phyloP scores from a whole-genome alignment of 2,888 invertebrate genomes.

The Drosophila niveifrons region DNA sequence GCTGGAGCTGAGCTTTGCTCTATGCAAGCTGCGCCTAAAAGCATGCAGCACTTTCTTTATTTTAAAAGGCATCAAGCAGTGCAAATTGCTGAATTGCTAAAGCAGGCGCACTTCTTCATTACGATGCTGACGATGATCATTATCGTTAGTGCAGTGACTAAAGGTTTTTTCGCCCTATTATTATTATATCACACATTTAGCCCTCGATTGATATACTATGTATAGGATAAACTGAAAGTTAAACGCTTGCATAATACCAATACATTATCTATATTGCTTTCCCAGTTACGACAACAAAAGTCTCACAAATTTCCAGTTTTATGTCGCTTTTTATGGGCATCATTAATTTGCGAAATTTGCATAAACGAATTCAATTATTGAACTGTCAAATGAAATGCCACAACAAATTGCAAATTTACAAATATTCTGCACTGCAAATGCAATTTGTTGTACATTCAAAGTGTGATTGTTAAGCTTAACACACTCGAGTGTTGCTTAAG shows the following conservation, averaged over 20 bases:
- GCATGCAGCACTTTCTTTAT: slow-evolving; percentile 45
- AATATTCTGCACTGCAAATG: neutral
- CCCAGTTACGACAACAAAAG: slow-evolving; percentile 3
- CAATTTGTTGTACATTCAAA: neutral
- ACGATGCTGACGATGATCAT: neutral
- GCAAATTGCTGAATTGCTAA: slow-evolving; percentile 14
- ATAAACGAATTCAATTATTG: neutral
- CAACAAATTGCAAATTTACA: neutral
- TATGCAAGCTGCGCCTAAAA: slow-evolving; percentile 50
- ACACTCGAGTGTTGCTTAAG: too few species aligned
- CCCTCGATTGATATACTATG: neutral
- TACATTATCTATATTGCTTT: neutral
- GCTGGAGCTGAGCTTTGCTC: neutral
- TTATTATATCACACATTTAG: neutral
- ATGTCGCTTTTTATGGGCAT: neutral
- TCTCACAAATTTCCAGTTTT: neutral
- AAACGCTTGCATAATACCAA: neutral
- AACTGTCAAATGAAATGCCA: neutral
- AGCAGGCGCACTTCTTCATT: neutral
- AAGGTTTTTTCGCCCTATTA: neutral
- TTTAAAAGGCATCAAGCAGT: slow-evolving; percentile 42
- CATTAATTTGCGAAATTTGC: neutral
- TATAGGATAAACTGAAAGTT: slow-evolving; percentile 1
- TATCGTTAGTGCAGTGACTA: neutral
- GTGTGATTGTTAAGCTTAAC: neutral